Conservation (phyloP, 2,113 vertebrate species). For the Crotophaga sulcirostris region DNA sequence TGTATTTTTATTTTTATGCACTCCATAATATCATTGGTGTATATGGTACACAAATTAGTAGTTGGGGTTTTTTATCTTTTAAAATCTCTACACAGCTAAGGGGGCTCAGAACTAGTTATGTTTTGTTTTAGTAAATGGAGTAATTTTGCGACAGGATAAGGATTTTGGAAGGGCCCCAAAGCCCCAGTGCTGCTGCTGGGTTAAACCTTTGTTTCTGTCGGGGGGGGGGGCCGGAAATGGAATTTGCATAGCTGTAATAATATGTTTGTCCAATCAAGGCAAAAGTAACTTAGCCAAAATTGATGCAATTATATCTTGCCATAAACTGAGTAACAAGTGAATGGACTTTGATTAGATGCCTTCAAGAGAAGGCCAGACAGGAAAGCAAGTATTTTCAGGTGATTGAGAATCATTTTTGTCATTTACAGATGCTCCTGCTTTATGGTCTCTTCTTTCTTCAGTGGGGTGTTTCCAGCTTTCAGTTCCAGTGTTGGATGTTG, state of each 20-base stretch:
- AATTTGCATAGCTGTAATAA: neutral
- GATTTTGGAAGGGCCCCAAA: neutral
- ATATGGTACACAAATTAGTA: neutral
- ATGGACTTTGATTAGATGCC: neutral
- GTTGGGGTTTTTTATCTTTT: neutral
- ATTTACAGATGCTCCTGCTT: neutral
- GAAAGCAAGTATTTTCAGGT: neutral
- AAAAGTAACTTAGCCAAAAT: neutral
- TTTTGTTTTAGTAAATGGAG: neutral
- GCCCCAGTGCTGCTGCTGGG: neutral
- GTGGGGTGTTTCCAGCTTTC: neutral
- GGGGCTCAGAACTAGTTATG: neutral
- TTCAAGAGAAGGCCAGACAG: neutral
- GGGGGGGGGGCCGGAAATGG: neutral
- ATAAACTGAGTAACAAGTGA: fast-evolving
- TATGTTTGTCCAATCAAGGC: neutral
- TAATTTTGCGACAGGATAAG: neutral
- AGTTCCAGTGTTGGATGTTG: neutral
- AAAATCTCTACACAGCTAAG: neutral
- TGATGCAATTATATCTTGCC: neutral
- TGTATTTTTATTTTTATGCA: neutral
- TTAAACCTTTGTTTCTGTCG: neutral
- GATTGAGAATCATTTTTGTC: neutral
- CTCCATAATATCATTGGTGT: neutral
- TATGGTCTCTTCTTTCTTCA: neutral